Conservation (phyloP, 2,797 vertebrate genomes). For the Sebastes hubbsi region DNA sequence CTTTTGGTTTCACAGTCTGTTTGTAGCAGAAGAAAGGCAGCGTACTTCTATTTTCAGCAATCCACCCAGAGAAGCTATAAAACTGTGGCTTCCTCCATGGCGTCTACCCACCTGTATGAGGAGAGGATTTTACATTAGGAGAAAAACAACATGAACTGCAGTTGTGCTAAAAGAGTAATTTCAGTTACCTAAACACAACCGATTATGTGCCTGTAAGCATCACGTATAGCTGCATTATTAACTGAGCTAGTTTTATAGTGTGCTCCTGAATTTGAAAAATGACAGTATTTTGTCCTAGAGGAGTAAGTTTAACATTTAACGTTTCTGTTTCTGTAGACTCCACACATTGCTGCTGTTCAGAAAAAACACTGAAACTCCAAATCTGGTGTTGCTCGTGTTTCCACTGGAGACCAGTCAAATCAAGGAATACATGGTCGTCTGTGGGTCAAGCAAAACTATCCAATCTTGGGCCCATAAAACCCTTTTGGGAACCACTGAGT, state of each 20-base stretch:
- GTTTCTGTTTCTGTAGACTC: background rate
- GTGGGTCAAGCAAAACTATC: background rate
- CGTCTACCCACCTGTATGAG: constrained; percentile 90
- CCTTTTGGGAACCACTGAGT: background rate
- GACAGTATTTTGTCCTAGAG: background rate
- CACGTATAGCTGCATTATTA: background rate
- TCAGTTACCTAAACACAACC: background rate
- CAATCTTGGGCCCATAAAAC: background rate
- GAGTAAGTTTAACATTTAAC: background rate
- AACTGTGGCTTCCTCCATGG: constrained; percentile 96
- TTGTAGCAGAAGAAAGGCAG: constrained; percentile 2
- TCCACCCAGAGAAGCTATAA: constrained; percentile 80
- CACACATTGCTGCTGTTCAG: background rate
- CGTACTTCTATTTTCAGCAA: constrained; percentile 4
- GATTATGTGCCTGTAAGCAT: background rate
- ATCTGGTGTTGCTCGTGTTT: background rate
- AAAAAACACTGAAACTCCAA: background rate
- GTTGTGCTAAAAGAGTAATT: background rate
- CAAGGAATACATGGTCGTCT: background rate
- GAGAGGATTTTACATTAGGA: constrained; percentile 46
- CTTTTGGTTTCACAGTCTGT: constrained; percentile 42
- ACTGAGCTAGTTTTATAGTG: background rate
- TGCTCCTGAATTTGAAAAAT: background rate
- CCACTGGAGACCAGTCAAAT: background rate
- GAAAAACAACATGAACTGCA: background rate